Evolutionary conservation across 2,113 vertebrate species (phyloP).

Genomic region (Pachypanchax playfairii): DNA sequence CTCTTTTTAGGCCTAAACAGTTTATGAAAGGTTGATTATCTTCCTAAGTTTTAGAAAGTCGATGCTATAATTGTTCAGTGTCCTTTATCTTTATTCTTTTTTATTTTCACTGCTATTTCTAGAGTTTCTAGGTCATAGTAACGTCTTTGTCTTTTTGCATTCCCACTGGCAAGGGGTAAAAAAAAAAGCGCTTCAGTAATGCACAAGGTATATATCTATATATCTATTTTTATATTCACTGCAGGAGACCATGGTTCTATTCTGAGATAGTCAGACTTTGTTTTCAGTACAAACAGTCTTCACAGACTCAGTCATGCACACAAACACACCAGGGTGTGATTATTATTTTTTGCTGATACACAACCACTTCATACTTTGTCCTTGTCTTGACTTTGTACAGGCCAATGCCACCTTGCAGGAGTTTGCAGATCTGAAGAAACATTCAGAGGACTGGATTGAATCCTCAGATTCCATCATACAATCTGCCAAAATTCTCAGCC

Average conservation of each 20-base stretch:
- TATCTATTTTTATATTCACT: constrained; percentile 29
- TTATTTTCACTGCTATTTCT: constrained; percentile 12
- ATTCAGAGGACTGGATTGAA: constrained; percentile 88
- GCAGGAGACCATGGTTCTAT: constrained; percentile 19
- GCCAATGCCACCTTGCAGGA: constrained; percentile 88
- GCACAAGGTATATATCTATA: neutral
- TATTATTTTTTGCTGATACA: constrained; percentile 7
- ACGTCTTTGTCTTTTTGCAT: neutral
- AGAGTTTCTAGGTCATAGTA: neutral
- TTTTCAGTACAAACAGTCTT: constrained; percentile 17
- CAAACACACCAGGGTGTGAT: constrained; percentile 4
- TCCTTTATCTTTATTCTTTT: neutral
- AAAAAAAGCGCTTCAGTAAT: constrained; percentile 13
- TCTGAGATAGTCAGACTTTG: constrained; percentile 38
- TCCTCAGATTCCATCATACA: constrained; percentile 83
- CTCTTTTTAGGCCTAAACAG: constrained; percentile 5
- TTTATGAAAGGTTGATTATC: neutral
- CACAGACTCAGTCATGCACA: constrained; percentile 15
- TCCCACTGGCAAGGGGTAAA: neutral
- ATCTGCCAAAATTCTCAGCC: constrained; percentile 80
- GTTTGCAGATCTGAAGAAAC: constrained; percentile 82
- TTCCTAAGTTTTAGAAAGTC: neutral
- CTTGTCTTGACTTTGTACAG: constrained; percentile 72
- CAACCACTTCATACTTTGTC: constrained; percentile 4
- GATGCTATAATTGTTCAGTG: constrained; percentile 5